Percentiles rank a stretch among this genome's conserved stretches.
phyloP scores from a whole-genome alignment of 2,113 vertebrate genomes.

The Phainopepla nitens region DNA sequence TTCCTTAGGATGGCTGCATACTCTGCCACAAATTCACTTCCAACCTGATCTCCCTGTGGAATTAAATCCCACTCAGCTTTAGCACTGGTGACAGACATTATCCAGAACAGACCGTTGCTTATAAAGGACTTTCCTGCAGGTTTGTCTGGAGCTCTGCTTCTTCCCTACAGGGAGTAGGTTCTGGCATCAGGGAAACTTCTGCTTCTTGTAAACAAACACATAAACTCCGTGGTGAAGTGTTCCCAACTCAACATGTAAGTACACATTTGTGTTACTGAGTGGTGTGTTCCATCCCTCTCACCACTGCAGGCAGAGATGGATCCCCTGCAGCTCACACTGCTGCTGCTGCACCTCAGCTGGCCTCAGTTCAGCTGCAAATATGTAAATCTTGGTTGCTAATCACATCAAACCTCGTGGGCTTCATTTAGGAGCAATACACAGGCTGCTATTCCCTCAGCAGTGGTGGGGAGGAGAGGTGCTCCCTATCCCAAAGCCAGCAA shows the following conservation, averaged over 20 bases:
- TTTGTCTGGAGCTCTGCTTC: not conserved
- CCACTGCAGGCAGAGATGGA: not conserved
- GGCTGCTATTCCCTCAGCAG: not conserved
- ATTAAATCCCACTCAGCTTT: not conserved
- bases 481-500: not conserved
- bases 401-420: not conserved
- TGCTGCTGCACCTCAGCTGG: not conserved
- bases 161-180: not conserved
- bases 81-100: not conserved
- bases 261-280: not conserved
- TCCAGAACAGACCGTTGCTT: not conserved
- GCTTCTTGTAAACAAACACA: not conserved
- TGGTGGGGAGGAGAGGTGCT: not conserved
- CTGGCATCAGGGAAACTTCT: not conserved
- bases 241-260: not conserved
- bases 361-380: not conserved
- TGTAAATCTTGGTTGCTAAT: not conserved
- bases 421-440: not conserved
- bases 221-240: not conserved
- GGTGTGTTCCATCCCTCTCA: fast-evolving
- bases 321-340: not conserved
- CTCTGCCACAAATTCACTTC: constrained; percentile 5
- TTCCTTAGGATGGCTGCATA: constrained; percentile 7
- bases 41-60: not conserved
- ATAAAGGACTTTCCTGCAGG: not conserved